A percentile compares a stretch with the other conserved stretches of the same genome.
phyloP scores from a whole-genome alignment of 2,797 vertebrate genomes.

The Acrocephalus scirpaceus region DNA sequence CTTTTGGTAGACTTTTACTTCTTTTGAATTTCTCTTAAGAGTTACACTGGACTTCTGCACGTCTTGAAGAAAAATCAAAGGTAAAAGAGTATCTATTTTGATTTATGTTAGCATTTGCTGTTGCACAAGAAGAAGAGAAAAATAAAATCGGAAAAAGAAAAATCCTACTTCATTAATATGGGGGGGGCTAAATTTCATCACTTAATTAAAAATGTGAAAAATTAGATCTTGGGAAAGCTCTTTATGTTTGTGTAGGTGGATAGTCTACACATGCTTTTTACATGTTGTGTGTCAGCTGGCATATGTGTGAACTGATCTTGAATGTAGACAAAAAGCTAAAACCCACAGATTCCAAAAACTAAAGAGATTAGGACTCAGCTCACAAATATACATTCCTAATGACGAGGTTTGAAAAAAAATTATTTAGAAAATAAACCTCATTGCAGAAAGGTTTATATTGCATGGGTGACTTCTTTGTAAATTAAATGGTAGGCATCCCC shows the following conservation, averaged over 20 bases:
- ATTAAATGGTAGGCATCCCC: slow-evolving; percentile 9
- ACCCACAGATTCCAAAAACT: neutral
- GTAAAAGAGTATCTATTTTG: neutral
- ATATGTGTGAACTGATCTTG: neutral
- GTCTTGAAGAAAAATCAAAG: neutral
- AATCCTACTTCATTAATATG: neutral
- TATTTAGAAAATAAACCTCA: neutral
- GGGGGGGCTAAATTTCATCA: neutral
- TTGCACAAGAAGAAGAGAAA: neutral
- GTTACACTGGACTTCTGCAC: neutral
- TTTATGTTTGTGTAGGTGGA: neutral
- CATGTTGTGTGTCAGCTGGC: neutral
- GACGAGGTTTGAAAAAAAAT: neutral
- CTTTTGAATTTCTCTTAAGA: neutral
- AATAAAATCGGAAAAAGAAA: neutral
- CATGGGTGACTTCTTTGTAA: slow-evolving; percentile 11
- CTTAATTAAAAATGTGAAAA: neutral
- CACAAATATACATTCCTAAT: neutral
- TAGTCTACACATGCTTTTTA: neutral
- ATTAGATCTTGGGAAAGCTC: neutral
- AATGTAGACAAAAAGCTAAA: neutral
- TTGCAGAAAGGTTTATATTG: slow-evolving; percentile 33
- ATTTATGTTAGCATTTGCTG: neutral
- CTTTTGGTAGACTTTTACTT: neutral
- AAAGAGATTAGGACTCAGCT: neutral